Evolutionary conservation across 2,888 invertebrate species (phyloP), one percentile per base, ranked within the genome.

Genomic region (Nyleta sp.): DNA sequence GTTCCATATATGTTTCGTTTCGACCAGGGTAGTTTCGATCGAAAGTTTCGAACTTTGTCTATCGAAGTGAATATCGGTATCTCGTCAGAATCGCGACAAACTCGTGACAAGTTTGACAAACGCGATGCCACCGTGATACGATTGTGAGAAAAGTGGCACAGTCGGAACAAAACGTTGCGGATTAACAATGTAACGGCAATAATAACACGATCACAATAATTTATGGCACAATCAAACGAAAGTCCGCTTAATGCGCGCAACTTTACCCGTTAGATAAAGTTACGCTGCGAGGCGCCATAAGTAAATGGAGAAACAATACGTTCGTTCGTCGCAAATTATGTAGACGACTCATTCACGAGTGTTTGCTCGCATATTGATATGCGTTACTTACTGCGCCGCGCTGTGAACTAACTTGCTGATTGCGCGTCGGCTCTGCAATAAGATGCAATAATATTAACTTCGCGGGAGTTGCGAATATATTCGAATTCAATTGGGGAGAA

Each of bases 101-200:
- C 62, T 35, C 60, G 22, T 48, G 60, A 55, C 67, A 67, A 67
- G 35, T 67, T 67, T 68, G 46, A 67, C 67, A 57, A 68, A 57
- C 57, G 13, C 35, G 35, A 52, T 64, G 38, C 28, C 15, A 22
- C 10, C 22, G 20, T 28, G 52, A 64, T 64, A 50, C 5, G 31
- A 70, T 52, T 70, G 50, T 33, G 20, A 59, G 33, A 52, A 59
- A 68, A 59, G 59, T 59, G 24, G 59, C 59, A 70, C 59, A 59
- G 15, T 28, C 11, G 40, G 40, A 28, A 68, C 55, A 35, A 59
- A 59, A 31, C 33, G 13, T 18, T 46, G 17, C 17, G 28, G 15
- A 24, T 20, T 44, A 44, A 57, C 46, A 57, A 57, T 68, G 20
- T 35, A 44, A 17, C 33, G 13, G 22, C 28, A 59, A 52, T 48